Conservation (phyloP, 2,113 vertebrate genomes). For the Tonatia bakeri region DNA sequence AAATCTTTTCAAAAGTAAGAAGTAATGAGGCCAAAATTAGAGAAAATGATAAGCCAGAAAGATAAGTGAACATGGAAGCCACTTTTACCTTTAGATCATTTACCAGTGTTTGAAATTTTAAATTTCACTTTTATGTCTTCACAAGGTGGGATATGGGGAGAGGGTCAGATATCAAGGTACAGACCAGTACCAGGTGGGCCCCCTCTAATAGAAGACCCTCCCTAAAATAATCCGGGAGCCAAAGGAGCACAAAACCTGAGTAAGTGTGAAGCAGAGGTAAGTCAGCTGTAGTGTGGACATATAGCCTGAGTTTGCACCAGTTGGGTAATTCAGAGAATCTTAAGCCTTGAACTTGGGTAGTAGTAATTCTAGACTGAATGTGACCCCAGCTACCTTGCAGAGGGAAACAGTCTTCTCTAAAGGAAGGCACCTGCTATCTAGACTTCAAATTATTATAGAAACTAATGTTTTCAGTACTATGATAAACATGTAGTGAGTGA, state of each 20-base stretch:
- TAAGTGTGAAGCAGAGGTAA: neutral
- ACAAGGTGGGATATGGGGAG: neutral
- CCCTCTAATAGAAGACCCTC: neutral
- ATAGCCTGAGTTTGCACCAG: neutral
- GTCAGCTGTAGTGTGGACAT: neutral
- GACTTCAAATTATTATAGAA: neutral
- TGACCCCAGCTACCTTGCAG: neutral
- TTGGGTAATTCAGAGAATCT: neutral
- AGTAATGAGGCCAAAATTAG: neutral
- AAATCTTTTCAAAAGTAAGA: neutral
- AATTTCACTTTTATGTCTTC: neutral
- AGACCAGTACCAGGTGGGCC: neutral
- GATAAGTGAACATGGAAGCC: neutral
- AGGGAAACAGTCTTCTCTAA: neutral
- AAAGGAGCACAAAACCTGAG: neutral
- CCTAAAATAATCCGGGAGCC: neutral
- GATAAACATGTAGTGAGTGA: neutral
- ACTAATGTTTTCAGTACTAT: neutral
- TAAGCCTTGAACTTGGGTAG: neutral
- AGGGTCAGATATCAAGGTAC: neutral
- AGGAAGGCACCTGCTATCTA: neutral
- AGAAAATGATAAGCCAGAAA: neutral
- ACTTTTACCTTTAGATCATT: neutral
- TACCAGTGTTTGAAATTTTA: neutral
- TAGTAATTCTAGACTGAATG: neutral